phyloP scores from a whole-genome alignment of 2,113 vertebrate species.

The Hyla sarda region DNA sequence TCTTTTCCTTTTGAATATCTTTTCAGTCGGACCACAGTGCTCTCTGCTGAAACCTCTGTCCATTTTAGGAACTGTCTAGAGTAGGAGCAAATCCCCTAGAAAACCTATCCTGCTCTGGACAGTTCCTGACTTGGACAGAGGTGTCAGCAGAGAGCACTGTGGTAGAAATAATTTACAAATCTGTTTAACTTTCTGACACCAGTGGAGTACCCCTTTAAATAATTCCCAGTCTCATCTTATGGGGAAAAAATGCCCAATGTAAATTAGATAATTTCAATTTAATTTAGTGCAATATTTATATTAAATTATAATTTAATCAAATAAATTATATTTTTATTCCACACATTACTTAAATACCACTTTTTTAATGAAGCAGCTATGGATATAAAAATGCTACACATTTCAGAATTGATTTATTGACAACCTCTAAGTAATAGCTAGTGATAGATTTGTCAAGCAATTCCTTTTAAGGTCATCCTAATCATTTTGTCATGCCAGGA shows the following conservation, averaged over 20 bases:
- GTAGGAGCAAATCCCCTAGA: no score
- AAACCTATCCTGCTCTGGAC: no score
- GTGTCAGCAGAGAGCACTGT: no score
- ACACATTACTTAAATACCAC: neutral
- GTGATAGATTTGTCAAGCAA: conserved; percentile 56
- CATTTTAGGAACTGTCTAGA: no score
- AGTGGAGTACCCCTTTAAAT: no score
- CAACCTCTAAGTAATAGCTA: conserved; percentile 48
- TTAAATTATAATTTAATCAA: neutral
- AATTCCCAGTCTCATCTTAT: no score
- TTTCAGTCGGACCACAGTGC: no score
- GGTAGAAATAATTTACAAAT: no score
- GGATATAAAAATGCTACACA: conserved; percentile 38
- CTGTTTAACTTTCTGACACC: no score
- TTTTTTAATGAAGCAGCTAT: conserved; percentile 8
- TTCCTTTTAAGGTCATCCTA: conserved; percentile 65
- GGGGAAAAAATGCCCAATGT: neutral
- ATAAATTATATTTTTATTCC: neutral
- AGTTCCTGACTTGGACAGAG: no score
- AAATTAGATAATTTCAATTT: neutral
- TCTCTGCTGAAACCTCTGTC: no score
- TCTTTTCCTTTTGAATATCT: no score
- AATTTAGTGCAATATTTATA: neutral
- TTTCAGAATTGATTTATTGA: conserved; percentile 9
- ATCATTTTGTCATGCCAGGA: conserved; percentile 45